A percentile compares a stretch with the other conserved stretches of the same genome.
Conservation (phyloP, 2,113 vertebrate species). For the Etheostoma spectabile region DNA sequence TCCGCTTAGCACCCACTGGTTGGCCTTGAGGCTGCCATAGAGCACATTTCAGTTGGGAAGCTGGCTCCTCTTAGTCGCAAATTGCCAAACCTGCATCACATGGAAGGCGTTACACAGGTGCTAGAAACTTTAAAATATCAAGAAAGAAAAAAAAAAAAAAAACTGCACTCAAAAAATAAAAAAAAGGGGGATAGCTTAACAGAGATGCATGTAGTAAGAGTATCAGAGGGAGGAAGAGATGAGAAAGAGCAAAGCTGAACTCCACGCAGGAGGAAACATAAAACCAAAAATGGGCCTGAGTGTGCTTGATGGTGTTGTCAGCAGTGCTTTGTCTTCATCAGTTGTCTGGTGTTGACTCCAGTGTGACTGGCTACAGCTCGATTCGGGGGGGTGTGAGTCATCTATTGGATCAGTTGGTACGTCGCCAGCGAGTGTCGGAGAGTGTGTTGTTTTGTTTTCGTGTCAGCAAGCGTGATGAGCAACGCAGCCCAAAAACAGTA, state of each 20-base stretch:
- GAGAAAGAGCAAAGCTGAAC: conserved; percentile 58
- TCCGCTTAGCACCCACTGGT: conserved; percentile 69
- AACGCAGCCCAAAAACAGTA: conserved; percentile 14
- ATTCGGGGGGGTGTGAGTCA: conserved; percentile 40
- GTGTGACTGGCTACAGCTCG: conserved; percentile 69
- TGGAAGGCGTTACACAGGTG: conserved; percentile 92
- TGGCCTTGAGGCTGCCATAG: conserved; percentile 72
- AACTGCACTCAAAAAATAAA: conserved; percentile 46
- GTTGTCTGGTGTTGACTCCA: conserved; percentile 74
- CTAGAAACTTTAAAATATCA: conserved; percentile 67
- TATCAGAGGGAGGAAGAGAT: conserved; percentile 51
- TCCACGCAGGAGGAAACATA: conserved; percentile 57
- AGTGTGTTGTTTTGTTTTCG: conserved; percentile 58
- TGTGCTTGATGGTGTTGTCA: conserved; percentile 81
- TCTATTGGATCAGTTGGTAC: conserved; percentile 74
- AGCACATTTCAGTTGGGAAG: conserved; percentile 80
- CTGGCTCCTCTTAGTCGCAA: conserved; percentile 88
- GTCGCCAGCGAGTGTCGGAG: conserved; percentile 49
- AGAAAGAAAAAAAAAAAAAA: conserved; percentile 79
- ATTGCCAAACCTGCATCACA: conserved; percentile 96
- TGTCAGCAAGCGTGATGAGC: conserved; percentile 42
- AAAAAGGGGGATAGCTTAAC: conserved; percentile 64
- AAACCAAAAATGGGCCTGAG: conserved; percentile 69
- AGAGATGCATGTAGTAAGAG: conserved; percentile 73
- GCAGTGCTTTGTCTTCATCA: conserved; percentile 82